Percentiles rank a stretch among this genome's conserved stretches.
phyloP scores from a whole-genome alignment of 2,797 vertebrate species.

The Notolabrus celidotus region DNA sequence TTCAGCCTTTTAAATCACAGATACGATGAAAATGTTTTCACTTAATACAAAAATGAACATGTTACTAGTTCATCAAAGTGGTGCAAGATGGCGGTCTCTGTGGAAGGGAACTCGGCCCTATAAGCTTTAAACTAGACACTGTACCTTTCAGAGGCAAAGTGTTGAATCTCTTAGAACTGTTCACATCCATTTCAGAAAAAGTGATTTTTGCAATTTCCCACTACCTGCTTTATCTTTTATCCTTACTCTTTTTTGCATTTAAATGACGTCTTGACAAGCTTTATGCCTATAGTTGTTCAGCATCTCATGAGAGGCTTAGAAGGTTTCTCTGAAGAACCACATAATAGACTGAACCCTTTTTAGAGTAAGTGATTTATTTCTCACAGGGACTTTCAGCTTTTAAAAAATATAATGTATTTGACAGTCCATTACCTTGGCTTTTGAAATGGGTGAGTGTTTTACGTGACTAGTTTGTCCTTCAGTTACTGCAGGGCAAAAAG shows the following conservation, averaged over 20 bases:
- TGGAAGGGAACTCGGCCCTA: no score
- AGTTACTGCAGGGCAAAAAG: background rate
- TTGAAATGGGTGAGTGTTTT: background rate
- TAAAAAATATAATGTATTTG: background rate
- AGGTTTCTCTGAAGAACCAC: background rate
- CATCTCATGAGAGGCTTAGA: conserved; percentile 8
- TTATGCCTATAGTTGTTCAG: background rate
- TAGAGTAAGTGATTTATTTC: background rate
- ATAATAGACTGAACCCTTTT: background rate
- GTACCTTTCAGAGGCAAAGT: background rate
- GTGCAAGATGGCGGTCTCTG: no score
- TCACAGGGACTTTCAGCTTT: background rate
- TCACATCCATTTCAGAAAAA: conserved; percentile 1
- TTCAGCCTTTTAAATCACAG: no score
- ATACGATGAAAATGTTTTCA: no score
- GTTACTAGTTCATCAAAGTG: no score
- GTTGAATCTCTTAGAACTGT: background rate
- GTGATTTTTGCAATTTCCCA: background rate
- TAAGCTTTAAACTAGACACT: background rate
- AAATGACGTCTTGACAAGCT: conserved; percentile 24
- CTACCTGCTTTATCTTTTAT: background rate
- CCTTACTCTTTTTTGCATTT: background rate
- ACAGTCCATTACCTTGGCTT: background rate
- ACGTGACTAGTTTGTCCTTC: background rate
- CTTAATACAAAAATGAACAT: no score